Evolutionary conservation across 2,797 vertebrate species (phyloP).

Genomic region (Muraenolepis orangiensis): DNA sequence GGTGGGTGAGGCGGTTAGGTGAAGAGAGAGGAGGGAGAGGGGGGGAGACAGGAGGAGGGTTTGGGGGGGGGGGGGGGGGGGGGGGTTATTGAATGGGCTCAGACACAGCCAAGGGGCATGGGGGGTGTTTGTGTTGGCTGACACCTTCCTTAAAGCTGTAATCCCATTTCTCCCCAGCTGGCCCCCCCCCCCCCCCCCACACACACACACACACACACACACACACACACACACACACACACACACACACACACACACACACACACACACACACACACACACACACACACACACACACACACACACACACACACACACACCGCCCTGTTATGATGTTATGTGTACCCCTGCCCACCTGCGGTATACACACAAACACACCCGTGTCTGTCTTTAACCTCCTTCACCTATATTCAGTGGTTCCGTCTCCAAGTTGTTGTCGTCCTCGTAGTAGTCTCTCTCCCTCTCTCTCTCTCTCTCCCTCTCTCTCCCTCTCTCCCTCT

Average conservation of each 20-base stretch:
- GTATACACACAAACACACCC: too few relatives aligned
- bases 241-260: conserved; percentile 10
- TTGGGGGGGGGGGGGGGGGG: conserved; percentile 18
- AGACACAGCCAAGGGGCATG: conserved; percentile 51
- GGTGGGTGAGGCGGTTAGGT: conserved; percentile 8
- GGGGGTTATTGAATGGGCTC: conserved; percentile 46
- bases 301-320: background rate
- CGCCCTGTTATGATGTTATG: too few relatives aligned
- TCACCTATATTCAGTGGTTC: too few relatives aligned
- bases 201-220: conserved; percentile 2
- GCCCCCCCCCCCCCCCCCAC: conserved; percentile 33
- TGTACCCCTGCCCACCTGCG: too few relatives aligned
- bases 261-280: background rate
- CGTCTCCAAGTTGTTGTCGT: too few relatives aligned
- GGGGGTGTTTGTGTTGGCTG: conserved; percentile 68
- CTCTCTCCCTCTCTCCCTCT: background rate
- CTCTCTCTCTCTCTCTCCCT: background rate
- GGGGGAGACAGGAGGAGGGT: too few relatives aligned
- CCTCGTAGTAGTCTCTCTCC: background rate
- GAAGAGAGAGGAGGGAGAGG: conserved; percentile 26
- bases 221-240: conserved; percentile 13
- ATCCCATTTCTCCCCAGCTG: conserved; percentile 70
- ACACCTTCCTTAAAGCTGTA: conserved; percentile 68
- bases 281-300: background rate
- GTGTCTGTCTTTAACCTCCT: too few relatives aligned